These are phyloP conservation scores for Scolanthus callimorphus DNA, from an alignment of 92 coral and sea anemone species.

Conservation along the genomic window DNA sequence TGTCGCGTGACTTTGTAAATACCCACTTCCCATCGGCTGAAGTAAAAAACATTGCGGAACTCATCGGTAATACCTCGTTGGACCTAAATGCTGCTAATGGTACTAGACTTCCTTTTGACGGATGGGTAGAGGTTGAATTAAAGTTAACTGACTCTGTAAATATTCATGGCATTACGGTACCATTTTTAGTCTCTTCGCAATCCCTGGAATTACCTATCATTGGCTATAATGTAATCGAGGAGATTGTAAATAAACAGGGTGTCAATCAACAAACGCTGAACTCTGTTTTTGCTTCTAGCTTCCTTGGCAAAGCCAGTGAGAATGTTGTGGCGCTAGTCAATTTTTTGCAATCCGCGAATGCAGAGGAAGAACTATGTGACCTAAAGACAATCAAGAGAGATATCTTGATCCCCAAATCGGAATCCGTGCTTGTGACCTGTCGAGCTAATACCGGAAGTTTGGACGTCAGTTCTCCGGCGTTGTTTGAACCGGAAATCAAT, in stretches of 20 bases:
- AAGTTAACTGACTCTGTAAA: constrained; percentile 10
- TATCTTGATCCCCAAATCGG: constrained; percentile 29
- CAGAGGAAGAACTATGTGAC: constrained; percentile 18
- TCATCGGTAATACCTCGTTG: constrained; percentile 24
- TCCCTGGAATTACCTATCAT: constrained; percentile 22
- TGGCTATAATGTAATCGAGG: constrained; percentile 48
- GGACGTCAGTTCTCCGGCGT: constrained; percentile 35
- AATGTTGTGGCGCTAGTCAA: constrained; percentile 48
- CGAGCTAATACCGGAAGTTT: constrained; percentile 49
- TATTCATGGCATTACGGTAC: constrained; percentile 1
- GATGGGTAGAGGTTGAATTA: constrained; percentile 45
- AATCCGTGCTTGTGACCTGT: constrained; percentile 35
- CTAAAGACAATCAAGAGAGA: constrained; percentile 26
- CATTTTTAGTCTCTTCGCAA: constrained; percentile 22
- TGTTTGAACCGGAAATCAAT: constrained; percentile 56
- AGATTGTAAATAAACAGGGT: constrained; percentile 15
- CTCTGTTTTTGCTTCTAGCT: constrained; percentile 9
- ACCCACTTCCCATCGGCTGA: constrained; percentile 33
- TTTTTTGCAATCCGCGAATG: constrained; percentile 22
- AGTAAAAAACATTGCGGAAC: constrained; percentile 23
- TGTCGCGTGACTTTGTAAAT: constrained; percentile 36
- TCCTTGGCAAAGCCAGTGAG: constrained; percentile 20
- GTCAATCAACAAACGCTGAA: constrained; percentile 1
- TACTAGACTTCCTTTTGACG: constrained; percentile 29
- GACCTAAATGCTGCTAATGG: constrained; percentile 46